phyloP scores from a whole-genome alignment of 1,140 invertebrate genomes.

The Pinna nobilis region DNA sequence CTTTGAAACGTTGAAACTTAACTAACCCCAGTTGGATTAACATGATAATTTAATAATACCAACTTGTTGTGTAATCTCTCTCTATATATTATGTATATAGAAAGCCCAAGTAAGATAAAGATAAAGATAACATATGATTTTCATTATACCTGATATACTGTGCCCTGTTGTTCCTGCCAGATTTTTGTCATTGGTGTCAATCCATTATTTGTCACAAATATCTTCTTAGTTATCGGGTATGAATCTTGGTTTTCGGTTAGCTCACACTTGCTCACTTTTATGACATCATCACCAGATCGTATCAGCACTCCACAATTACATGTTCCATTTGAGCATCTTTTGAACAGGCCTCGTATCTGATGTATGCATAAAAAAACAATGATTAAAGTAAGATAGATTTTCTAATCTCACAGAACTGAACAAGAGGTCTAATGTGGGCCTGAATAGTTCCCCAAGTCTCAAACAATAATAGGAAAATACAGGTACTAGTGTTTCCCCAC shows the following conservation, averaged over 20 bases:
- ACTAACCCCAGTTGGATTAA: too few relatives aligned
- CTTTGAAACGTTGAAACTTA: too few relatives aligned
- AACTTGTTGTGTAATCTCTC: neutral
- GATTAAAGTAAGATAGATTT: neutral
- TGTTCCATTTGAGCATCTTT: constrained; percentile 35
- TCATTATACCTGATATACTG: constrained; percentile 43
- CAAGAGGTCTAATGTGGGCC: too few relatives aligned
- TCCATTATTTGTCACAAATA: constrained; percentile 51
- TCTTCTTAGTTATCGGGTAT: constrained; percentile 44
- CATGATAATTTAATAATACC: too few relatives aligned
- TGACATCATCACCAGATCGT: constrained; percentile 60
- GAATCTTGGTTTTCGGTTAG: neutral
- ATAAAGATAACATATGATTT: neutral
- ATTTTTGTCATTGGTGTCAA: constrained; percentile 53
- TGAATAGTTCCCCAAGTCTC: too few relatives aligned
- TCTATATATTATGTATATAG: neutral
- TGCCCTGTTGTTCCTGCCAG: constrained; percentile 48
- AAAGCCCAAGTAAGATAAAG: neutral
- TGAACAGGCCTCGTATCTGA: constrained; percentile 52
- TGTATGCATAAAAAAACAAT: neutral
- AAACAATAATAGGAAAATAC: too few relatives aligned
- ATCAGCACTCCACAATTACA: constrained; percentile 61
- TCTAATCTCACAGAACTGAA: too few relatives aligned
- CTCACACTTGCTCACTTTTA: constrained; percentile 56
- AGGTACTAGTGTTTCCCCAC: too few relatives aligned